Percentiles rank a stretch among this genome's conserved stretches.
Evolutionary conservation across 2,797 vertebrate genomes (phyloP).

Genomic region (Molothrus ater): DNA sequence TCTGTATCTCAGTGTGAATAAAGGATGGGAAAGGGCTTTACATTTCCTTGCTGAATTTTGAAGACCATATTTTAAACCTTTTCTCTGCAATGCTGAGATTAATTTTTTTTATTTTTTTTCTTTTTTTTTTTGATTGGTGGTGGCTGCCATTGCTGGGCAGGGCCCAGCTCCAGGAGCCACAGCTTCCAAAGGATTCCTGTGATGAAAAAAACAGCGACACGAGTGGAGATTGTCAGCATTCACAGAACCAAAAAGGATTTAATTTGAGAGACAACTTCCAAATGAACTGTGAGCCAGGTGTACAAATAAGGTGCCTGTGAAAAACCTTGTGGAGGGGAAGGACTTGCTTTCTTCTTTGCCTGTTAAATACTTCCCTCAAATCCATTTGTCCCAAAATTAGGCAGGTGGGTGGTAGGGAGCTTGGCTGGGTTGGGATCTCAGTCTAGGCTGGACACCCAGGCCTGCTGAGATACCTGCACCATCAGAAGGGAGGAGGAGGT

Average conservation of each 20-base stretch:
- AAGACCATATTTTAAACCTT: neutral
- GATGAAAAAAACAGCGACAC: neutral
- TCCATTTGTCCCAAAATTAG: neutral
- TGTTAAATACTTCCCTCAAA: neutral
- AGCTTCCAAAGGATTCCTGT: neutral
- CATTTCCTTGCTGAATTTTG: neutral
- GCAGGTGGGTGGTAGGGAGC: neutral
- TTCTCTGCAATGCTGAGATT: neutral
- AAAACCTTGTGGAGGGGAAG: neutral
- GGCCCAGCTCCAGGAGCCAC: neutral
- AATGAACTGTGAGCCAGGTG: neutral
- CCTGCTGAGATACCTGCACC: neutral
- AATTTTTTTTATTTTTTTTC: too few relatives aligned
- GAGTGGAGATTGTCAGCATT: neutral
- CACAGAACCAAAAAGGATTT: neutral
- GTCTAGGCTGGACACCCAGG: neutral
- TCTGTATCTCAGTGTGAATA: neutral
- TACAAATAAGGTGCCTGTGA: neutral
- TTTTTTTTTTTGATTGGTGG: neutral
- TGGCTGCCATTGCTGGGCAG: neutral
- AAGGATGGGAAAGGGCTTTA: neutral
- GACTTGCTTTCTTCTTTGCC: neutral
- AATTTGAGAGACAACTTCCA: neutral
- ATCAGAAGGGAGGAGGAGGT: neutral
- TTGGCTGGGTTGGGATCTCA: neutral